A percentile compares a stretch with the other conserved stretches of the same genome.
Evolutionary conservation across 2,797 vertebrate genomes (phyloP).

Genomic region (Phataginus tetradactyla): DNA sequence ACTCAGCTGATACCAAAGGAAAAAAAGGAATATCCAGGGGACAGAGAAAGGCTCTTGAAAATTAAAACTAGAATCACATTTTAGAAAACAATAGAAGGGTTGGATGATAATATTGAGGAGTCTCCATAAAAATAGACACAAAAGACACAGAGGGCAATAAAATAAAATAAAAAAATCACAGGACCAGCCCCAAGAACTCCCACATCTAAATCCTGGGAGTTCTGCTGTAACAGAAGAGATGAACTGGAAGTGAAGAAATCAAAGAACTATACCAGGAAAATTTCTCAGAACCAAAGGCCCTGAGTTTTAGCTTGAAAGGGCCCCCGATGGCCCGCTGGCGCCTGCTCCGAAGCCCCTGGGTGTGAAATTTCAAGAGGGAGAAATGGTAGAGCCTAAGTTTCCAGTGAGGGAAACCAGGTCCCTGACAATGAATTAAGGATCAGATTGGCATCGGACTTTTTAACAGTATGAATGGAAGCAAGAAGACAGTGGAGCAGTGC

Average conservation of each 20-base stretch:
- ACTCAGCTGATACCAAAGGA: background rate
- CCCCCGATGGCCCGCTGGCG: background rate
- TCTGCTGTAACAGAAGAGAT: background rate
- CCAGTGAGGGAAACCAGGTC: background rate
- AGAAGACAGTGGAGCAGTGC: background rate
- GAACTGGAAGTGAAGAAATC: slow-evolving; percentile 30
- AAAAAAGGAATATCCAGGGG: background rate
- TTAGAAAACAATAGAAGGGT: background rate
- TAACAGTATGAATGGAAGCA: background rate
- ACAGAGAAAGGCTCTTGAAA: background rate
- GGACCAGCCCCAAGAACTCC: background rate
- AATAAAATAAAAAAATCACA: background rate
- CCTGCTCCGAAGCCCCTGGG: background rate
- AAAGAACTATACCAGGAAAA: slow-evolving; percentile 41
- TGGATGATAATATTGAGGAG: slow-evolving; percentile 12
- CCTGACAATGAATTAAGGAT: background rate
- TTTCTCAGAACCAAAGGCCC: slow-evolving; percentile 35
- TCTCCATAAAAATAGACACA: background rate
- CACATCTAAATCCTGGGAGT: background rate
- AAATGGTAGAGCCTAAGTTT: background rate
- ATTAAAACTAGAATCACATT: slow-evolving; percentile 41
- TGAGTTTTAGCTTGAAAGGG: background rate
- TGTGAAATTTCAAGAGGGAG: background rate
- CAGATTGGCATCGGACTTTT: background rate
- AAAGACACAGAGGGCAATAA: background rate